A percentile compares a stretch with the other conserved stretches of the same genome.
Conservation (phyloP, 2,797 vertebrate genomes). For the Orientallactaga sibirica region DNA sequence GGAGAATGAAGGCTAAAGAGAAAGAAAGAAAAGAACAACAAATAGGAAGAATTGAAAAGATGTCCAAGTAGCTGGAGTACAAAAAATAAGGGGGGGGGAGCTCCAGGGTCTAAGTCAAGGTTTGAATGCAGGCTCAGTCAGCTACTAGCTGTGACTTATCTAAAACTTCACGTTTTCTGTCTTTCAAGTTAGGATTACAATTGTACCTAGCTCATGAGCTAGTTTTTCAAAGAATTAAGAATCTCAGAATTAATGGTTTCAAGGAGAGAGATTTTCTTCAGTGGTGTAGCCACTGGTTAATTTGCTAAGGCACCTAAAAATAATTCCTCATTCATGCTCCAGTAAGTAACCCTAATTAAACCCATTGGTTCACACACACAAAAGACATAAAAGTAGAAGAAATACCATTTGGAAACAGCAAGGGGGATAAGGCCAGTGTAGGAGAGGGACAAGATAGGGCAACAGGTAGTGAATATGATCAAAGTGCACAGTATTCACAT, state of each 20-base stretch:
- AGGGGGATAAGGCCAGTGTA: too few species aligned
- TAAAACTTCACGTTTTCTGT: background rate
- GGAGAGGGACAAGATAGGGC: too few species aligned
- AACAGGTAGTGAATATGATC: too few species aligned
- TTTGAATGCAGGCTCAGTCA: background rate
- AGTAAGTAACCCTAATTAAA: too few species aligned
- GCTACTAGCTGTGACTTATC: background rate
- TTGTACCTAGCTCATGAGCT: background rate
- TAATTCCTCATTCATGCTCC: too few species aligned
- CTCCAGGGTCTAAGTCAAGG: background rate
- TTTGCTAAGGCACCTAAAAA: too few species aligned
- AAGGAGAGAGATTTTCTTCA: too few species aligned
- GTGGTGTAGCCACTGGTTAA: too few species aligned
- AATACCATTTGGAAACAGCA: too few species aligned
- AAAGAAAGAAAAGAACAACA: background rate
- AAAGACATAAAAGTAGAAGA: too few species aligned
- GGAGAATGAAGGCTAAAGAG: background rate
- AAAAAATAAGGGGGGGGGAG: background rate
- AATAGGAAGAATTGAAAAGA: background rate
- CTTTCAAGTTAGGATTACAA: conserved; percentile 1
- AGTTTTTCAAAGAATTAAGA: conserved; percentile 36
- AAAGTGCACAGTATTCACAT: too few species aligned
- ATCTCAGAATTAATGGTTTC: background rate
- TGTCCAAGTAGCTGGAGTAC: background rate
- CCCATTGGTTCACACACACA: too few species aligned